Conservation (phyloP, 92 coral and sea anemone genomes). For the Metridium senile region DNA sequence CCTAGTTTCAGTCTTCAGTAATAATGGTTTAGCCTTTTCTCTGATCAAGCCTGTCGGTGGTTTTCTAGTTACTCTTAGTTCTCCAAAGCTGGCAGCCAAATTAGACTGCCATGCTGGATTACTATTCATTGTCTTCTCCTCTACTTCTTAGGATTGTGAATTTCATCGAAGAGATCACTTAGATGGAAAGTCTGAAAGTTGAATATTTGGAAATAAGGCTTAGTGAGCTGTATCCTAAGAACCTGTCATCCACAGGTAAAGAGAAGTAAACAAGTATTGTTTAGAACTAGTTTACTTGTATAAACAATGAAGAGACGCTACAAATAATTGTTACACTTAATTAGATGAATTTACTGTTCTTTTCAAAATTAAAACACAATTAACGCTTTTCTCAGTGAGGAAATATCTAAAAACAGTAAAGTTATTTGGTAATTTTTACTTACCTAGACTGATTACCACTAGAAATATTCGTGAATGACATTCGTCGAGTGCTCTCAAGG, state of each 20-base stretch:
- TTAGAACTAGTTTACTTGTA: not conserved
- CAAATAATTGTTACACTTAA: not conserved
- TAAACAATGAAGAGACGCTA: not conserved
- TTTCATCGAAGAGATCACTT: constrained; percentile 13
- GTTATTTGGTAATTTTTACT: not conserved
- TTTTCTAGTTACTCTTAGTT: constrained; percentile 27
- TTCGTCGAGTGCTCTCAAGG: not conserved
- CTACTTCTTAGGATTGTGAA: not conserved
- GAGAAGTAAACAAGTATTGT: not conserved
- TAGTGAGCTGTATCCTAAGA: constrained; percentile 18
- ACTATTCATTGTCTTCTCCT: constrained; percentile 16
- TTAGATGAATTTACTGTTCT: not conserved
- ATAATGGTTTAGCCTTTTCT: constrained; percentile 57
- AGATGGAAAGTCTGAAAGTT: constrained; percentile 4
- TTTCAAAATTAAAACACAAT: not conserved
- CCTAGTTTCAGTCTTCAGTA: constrained; percentile 39
- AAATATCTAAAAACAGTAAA: not conserved
- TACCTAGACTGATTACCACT: not conserved
- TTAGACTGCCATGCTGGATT: constrained; percentile 24
- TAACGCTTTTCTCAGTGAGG: not conserved
- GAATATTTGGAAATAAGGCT: constrained; percentile 18
- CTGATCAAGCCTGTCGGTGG: constrained; percentile 62
- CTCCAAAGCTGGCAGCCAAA: constrained; percentile 41
- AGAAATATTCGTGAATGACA: not conserved
- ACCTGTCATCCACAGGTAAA: constrained; percentile 3